These are phyloP conservation scores for Siderastrea radians DNA, from an alignment of 92 coral and sea anemone species.

Conservation along the genomic window DNA sequence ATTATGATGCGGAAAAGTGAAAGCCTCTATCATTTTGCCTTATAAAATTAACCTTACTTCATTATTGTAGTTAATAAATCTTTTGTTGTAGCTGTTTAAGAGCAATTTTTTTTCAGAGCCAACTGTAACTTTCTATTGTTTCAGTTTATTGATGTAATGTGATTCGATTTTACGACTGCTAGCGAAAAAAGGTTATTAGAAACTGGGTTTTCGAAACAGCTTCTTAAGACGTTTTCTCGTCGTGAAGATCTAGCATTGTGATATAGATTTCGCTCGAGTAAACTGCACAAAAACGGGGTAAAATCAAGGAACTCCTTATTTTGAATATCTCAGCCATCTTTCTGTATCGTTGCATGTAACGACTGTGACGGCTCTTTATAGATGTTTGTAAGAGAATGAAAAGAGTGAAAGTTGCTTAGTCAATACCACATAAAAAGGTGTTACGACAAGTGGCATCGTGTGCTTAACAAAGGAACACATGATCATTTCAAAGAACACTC, in stretches of 20 bases:
- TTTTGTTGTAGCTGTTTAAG: background rate
- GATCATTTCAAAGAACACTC: slow-evolving; percentile 47
- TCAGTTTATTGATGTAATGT: slow-evolving; percentile 20
- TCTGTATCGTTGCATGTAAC: slow-evolving; percentile 12
- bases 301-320: background rate
- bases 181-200: background rate
- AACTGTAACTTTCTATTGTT: slow-evolving; percentile 8
- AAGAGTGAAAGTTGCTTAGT: slow-evolving; percentile 19
- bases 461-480: slow-evolving; percentile 48
- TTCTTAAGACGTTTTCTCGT: background rate
- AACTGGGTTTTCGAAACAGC: background rate
- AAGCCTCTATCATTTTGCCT: background rate
- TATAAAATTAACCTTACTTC: background rate
- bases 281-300: too few species aligned
- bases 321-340: too few species aligned
- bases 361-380: background rate
- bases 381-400: slow-evolving; percentile 10
- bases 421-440: slow-evolving; percentile 32
- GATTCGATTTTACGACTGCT: slow-evolving; percentile 6
- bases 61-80: background rate
- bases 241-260: background rate
- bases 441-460: slow-evolving; percentile 42
- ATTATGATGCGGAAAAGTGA: background rate
- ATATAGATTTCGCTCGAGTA: background rate
- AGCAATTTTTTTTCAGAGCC: slow-evolving; percentile 5